Conservation (phyloP, 2,797 vertebrate genomes). For the Brachymystax lenok region DNA sequence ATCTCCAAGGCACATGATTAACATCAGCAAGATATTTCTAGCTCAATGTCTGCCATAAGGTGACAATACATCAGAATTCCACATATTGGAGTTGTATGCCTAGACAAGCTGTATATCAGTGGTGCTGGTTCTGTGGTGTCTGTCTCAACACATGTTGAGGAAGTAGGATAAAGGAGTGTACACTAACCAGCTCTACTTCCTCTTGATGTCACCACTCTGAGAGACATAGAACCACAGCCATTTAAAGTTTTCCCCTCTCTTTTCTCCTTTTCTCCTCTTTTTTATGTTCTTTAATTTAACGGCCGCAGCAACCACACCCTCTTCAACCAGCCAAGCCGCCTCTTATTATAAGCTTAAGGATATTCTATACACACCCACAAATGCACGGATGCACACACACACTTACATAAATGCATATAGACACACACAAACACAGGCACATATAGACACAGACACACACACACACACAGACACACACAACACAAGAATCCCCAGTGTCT, state of each 20-base stretch:
- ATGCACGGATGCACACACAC: neutral
- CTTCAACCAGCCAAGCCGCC: slow-evolving; percentile 63
- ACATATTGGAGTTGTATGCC: neutral
- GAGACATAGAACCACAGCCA: slow-evolving; percentile 45
- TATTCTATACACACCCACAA: slow-evolving; percentile 48
- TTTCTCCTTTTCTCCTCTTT: slow-evolving; percentile 45
- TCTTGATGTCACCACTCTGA: slow-evolving; percentile 21
- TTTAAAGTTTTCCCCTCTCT: slow-evolving; percentile 38
- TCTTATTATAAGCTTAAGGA: slow-evolving; percentile 75
- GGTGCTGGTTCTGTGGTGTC: slow-evolving; percentile 26
- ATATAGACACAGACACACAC: too few relatives aligned
- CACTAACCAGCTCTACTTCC: slow-evolving; percentile 24
- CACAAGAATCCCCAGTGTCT: neutral
- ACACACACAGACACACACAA: slow-evolving; percentile 3
- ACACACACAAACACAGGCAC: neutral
- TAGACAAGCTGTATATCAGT: neutral
- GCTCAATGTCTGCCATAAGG: slow-evolving; percentile 13
- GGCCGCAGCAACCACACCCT: slow-evolving; percentile 69
- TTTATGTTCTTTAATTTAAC: slow-evolving; percentile 75
- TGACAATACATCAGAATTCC: slow-evolving; percentile 6
- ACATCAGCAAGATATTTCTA: neutral
- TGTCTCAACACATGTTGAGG: slow-evolving; percentile 12
- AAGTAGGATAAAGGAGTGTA: slow-evolving; percentile 4
- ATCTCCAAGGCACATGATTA: too few relatives aligned
- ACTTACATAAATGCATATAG: slow-evolving; percentile 14